Conservation (phyloP, 1,140 invertebrate genomes). For the Battus philenor region DNA sequence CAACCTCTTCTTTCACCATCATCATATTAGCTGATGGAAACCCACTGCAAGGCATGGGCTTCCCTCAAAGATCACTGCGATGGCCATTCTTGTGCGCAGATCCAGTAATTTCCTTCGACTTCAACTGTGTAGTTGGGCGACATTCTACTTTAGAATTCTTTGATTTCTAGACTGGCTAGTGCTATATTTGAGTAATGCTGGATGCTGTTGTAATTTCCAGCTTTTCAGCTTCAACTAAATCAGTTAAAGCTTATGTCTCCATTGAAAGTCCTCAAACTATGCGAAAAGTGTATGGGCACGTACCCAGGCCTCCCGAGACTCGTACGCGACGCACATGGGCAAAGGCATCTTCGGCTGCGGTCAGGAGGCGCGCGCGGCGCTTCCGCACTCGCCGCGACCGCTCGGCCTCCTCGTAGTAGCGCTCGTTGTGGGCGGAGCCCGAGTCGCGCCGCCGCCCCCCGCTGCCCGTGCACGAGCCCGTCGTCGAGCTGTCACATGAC, state of each 20-base stretch:
- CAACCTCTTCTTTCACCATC: not conserved
- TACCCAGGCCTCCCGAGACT: slow-evolving; percentile 62
- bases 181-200: too few relatives aligned
- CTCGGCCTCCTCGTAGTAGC: slow-evolving; percentile 98
- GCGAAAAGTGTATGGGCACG: too few relatives aligned
- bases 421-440: slow-evolving; percentile 95
- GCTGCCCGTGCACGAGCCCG: slow-evolving; percentile 49
- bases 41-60: too few relatives aligned
- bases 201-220: not conserved
- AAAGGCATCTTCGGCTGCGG: slow-evolving; percentile 97
- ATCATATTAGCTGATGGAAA: too few relatives aligned
- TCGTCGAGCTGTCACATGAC: slow-evolving; percentile 33
- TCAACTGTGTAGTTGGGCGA: too few relatives aligned
- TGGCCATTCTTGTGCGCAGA: not conserved
- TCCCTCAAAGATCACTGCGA: too few relatives aligned
- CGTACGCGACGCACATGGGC: slow-evolving; percentile 93
- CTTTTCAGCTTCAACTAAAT: too few relatives aligned
- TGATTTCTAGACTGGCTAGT: too few relatives aligned
- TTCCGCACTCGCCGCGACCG: slow-evolving; percentile 96
- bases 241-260: too few relatives aligned
- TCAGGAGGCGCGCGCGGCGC: slow-evolving; percentile 90
- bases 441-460: slow-evolving; percentile 82
- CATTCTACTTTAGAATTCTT: too few relatives aligned
- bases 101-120: too few relatives aligned
- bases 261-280: too few relatives aligned